Evolutionary conservation across 2,888 invertebrate species (phyloP).

Genomic region (Cephus pygmeus): DNA sequence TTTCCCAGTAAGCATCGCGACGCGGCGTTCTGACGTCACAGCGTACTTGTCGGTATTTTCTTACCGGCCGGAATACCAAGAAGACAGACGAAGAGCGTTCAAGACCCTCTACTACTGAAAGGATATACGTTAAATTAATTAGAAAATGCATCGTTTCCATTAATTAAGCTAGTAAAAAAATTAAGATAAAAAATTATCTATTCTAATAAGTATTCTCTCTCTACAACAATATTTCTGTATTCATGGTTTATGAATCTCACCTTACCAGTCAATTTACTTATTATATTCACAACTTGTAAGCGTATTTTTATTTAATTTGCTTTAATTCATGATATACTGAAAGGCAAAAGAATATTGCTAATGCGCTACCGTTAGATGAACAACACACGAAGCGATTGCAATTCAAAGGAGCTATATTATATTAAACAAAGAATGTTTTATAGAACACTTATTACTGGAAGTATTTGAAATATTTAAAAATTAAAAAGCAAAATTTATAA

Average conservation of each 20-base stretch:
- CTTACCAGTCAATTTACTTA: neutral
- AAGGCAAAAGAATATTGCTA: neutral
- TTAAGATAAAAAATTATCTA: neutral
- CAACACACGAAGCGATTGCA: neutral
- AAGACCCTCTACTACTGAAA: neutral
- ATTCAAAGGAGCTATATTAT: neutral
- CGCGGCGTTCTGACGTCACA: conserved; percentile 23
- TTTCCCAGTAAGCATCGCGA: conserved; percentile 31
- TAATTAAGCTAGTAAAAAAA: neutral
- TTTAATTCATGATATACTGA: neutral
- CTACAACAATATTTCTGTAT: neutral
- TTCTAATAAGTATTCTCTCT: neutral
- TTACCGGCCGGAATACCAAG: conserved; percentile 5
- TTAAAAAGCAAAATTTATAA: neutral
- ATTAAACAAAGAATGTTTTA: neutral
- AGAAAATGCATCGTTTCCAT: neutral
- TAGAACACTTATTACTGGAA: neutral
- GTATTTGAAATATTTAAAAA: neutral
- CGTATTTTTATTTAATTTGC: neutral
- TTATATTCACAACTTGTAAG: neutral
- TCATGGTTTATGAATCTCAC: neutral
- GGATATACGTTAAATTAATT: neutral
- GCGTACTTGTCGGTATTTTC: conserved; percentile 3
- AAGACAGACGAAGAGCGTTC: neutral
- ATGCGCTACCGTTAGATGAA: neutral